A percentile compares a stretch with the other conserved stretches of the same genome.
These are phyloP conservation scores for Hyaena hyaena DNA, from an alignment of 2,113 vertebrate genomes.

Conservation along the genomic window DNA sequence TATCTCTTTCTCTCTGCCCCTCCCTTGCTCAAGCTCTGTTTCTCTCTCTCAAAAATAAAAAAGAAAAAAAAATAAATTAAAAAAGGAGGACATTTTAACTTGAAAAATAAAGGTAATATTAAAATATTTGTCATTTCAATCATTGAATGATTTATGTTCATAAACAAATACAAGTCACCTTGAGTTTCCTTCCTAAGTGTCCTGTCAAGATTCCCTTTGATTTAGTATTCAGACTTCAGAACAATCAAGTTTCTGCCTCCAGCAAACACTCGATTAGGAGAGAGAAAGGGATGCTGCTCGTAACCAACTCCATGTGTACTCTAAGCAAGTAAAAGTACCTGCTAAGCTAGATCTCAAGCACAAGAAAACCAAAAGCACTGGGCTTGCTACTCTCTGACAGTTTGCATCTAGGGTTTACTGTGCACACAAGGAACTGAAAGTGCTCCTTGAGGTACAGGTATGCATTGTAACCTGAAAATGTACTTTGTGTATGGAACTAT, in stretches of 20 bases:
- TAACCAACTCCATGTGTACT: neutral
- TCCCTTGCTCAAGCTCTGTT: too few species aligned
- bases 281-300: neutral
- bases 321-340: neutral
- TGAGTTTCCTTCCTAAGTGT: neutral
- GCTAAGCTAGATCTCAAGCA: neutral
- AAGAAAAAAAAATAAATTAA: too few species aligned
- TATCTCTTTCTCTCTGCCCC: too few species aligned
- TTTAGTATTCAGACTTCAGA: neutral
- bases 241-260: neutral
- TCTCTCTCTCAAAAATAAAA: too few species aligned
- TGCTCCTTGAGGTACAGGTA: neutral
- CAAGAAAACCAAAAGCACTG: neutral
- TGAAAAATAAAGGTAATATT: constrained; percentile 37
- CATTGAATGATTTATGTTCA: neutral
- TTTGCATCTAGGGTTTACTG: neutral
- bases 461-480: neutral
- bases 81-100: neutral
- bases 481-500: neutral
- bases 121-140: constrained; percentile 17
- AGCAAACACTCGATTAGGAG: neutral
- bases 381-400: neutral
- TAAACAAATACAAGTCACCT: neutral
- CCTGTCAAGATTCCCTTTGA: neutral
- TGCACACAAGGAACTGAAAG: neutral